These are phyloP conservation scores for Spinibarbus caldwelli DNA, from an alignment of 2,797 vertebrate species.

Conservation along the genomic window DNA sequence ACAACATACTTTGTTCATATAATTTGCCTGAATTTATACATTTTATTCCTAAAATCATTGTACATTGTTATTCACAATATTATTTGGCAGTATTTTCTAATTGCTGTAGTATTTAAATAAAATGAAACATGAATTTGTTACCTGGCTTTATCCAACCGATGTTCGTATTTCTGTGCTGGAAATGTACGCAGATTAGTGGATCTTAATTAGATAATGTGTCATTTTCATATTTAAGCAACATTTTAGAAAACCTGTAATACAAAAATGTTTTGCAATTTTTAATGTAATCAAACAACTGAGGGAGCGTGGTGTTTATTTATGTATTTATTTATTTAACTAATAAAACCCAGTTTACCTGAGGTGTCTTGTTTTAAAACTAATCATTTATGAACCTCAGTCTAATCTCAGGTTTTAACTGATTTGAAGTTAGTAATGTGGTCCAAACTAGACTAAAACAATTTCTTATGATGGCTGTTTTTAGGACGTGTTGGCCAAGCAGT, in stretches of 20 bases:
- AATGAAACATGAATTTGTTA: neutral
- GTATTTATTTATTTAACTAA: neutral
- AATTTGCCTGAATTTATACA: neutral
- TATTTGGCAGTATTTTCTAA: neutral
- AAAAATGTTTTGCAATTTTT: neutral
- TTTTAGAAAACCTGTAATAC: neutral
- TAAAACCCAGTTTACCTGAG: accelerated
- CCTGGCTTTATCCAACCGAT: neutral
- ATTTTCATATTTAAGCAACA: neutral
- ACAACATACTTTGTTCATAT: neutral
- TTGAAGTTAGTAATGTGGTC: neutral
- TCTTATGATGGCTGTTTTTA: slow-evolving; percentile 53
- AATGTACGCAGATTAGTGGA: neutral
- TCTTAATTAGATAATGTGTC: neutral
- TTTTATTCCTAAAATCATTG: neutral
- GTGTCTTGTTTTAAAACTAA: neutral
- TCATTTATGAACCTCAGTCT: neutral
- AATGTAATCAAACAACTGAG: neutral
- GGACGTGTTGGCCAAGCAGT: slow-evolving; percentile 85
- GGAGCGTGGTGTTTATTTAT: neutral
- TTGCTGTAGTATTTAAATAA: neutral
- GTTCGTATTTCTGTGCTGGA: neutral
- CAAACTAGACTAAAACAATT: neutral
- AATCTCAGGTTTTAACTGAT: neutral
- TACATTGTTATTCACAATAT: neutral